Conservation (phyloP, 2,113 vertebrate species). For the Ageneiosus marmoratus region DNA sequence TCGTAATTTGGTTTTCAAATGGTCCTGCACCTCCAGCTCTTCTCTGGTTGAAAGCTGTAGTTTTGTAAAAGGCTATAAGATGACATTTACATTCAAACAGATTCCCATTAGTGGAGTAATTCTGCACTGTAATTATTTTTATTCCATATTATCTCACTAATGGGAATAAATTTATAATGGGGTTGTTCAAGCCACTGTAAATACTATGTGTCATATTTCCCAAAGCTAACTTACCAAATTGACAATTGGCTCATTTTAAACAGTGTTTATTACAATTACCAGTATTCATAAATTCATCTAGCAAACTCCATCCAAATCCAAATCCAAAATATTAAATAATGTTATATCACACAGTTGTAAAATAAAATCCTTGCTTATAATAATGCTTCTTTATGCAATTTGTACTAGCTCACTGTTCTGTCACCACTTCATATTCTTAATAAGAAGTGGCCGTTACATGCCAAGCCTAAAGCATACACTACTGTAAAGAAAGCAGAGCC, state of each 20-base stretch:
- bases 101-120: background rate
- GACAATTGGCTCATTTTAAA: background rate
- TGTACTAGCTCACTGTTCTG: background rate
- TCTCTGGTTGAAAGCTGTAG: background rate
- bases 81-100: background rate
- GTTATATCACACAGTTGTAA: background rate
- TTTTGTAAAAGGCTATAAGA: background rate
- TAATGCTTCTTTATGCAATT: background rate
- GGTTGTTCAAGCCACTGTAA: background rate
- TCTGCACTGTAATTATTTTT: background rate
- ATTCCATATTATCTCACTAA: background rate
- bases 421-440: background rate
- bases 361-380: background rate
- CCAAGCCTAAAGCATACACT: conserved; percentile 3
- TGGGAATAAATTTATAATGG: background rate
- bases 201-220: background rate
- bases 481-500: conserved; percentile 20
- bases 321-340: background rate
- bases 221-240: background rate
- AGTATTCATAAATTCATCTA: background rate
- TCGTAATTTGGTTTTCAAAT: conserved; percentile 4
- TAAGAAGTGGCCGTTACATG: background rate
- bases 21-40: background rate
- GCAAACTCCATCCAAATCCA: too few species aligned
- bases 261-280: background rate